Conservation (phyloP, 1,140 invertebrate genomes). For the Pseudomyrmex pallidus region DNA sequence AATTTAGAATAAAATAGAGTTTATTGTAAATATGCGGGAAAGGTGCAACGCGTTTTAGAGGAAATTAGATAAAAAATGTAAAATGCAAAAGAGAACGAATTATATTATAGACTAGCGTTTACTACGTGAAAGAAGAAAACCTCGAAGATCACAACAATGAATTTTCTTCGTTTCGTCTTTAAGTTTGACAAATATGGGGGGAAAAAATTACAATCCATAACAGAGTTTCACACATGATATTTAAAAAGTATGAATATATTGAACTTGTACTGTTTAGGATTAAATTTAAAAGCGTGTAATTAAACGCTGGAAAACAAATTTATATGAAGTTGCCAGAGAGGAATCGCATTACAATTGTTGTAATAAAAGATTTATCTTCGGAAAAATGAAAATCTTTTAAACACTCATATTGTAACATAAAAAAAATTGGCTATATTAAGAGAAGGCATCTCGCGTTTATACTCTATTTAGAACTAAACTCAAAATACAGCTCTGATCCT, state of each 20-base stretch:
- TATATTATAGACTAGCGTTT: constrained; percentile 49
- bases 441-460: constrained; percentile 11
- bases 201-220: constrained; percentile 27
- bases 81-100: constrained; percentile 55
- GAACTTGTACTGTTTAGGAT: constrained; percentile 55
- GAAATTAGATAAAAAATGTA: constrained; percentile 58
- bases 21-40: constrained; percentile 60
- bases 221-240: constrained; percentile 13
- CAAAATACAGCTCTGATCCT: constrained; percentile 2
- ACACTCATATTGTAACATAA: no score
- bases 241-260: constrained; percentile 40
- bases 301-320: constrained; percentile 27
- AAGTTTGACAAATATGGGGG: constrained; percentile 30
- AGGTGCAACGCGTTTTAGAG: constrained; percentile 60
- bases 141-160: constrained; percentile 20
- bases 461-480: constrained; percentile 32
- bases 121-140: constrained; percentile 25
- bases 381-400: constrained; percentile 8
- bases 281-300: constrained; percentile 41
- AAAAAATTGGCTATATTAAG: constrained; percentile 3
- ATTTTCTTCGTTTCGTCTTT: constrained; percentile 41
- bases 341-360: constrained; percentile 20
- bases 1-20: constrained; percentile 58
- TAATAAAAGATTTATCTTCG: constrained; percentile 21
- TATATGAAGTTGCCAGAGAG: constrained; percentile 14